Percentiles rank a stretch among this genome's conserved stretches.
phyloP scores from a whole-genome alignment of 2,888 invertebrate genomes.

The Auanema sp. region DNA sequence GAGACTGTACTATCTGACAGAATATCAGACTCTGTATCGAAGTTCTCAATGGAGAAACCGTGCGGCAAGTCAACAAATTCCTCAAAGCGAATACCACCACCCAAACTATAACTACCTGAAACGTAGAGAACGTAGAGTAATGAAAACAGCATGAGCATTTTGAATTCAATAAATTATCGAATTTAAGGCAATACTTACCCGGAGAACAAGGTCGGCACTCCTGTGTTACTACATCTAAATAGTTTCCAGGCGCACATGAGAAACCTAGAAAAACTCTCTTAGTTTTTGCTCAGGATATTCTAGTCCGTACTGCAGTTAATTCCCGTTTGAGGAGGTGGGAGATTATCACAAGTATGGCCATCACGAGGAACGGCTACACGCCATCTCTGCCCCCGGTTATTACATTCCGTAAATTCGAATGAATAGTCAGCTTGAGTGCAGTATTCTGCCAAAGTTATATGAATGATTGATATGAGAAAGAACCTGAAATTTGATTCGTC shows the following conservation, averaged over 20 bases:
- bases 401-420: constrained; percentile 40
- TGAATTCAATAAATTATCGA: not conserved
- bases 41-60: constrained; percentile 64
- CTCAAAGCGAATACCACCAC: constrained; percentile 70
- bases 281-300: not conserved
- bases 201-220: constrained; percentile 68
- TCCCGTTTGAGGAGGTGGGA: constrained; percentile 67
- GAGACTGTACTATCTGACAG: not conserved
- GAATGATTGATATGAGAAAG: too few relatives aligned
- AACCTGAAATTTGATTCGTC: constrained; percentile 11
- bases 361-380: constrained; percentile 69
- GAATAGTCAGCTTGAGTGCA: constrained; percentile 18
- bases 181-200: too few relatives aligned
- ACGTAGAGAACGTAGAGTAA: too few relatives aligned
- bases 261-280: constrained; percentile 62
- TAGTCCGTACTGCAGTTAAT: constrained; percentile 68
- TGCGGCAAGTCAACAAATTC: constrained; percentile 69
- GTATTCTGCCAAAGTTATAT: too few relatives aligned
- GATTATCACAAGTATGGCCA: constrained; percentile 59
- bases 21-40: constrained; percentile 33
- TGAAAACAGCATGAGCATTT: too few relatives aligned
- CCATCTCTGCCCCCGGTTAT: constrained; percentile 65
- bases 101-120: constrained; percentile 69
- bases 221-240: constrained; percentile 68
- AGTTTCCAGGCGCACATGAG: constrained; percentile 70